Percentiles rank a stretch among this genome's conserved stretches.
phyloP scores from a whole-genome alignment of 2,888 invertebrate genomes.

The Perizoma flavofasciatum region DNA sequence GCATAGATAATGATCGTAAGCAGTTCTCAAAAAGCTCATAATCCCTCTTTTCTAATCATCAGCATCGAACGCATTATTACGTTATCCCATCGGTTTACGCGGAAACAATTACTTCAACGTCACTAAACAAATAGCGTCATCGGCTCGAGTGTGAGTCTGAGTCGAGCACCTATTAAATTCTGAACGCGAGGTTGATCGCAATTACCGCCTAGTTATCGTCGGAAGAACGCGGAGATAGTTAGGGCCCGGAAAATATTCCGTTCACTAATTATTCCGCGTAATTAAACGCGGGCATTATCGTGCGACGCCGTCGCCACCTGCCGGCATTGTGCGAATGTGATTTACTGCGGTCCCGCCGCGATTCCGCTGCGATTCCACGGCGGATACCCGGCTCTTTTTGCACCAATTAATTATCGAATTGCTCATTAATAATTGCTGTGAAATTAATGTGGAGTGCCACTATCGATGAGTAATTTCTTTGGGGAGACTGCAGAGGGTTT shows the following conservation, averaged over 20 bases:
- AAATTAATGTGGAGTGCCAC: constrained; percentile 74
- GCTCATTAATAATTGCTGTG: constrained; percentile 79
- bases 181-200: constrained; percentile 82
- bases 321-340: constrained; percentile 80
- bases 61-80: constrained; percentile 30
- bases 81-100: constrained; percentile 56
- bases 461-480: constrained; percentile 46
- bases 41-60: neutral
- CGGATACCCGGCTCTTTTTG: constrained; percentile 77
- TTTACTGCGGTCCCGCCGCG: constrained; percentile 80
- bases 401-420: constrained; percentile 82
- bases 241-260: constrained; percentile 84
- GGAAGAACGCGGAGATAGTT: constrained; percentile 83
- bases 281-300: constrained; percentile 83
- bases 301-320: constrained; percentile 81
- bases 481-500: constrained; percentile 6
- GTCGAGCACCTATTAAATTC: constrained; percentile 79
- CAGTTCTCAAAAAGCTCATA: neutral
- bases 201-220: constrained; percentile 83
- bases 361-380: constrained; percentile 67
- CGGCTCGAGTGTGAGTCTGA: constrained; percentile 46
- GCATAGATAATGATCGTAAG: too few relatives aligned
- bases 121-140: constrained; percentile 76
- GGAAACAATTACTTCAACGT: constrained; percentile 71
- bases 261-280: constrained; percentile 85